Evolutionary conservation across 2,888 invertebrate genomes (phyloP), one percentile per base, ranked within the genome.

Genomic region (Campoplex capitator): DNA sequence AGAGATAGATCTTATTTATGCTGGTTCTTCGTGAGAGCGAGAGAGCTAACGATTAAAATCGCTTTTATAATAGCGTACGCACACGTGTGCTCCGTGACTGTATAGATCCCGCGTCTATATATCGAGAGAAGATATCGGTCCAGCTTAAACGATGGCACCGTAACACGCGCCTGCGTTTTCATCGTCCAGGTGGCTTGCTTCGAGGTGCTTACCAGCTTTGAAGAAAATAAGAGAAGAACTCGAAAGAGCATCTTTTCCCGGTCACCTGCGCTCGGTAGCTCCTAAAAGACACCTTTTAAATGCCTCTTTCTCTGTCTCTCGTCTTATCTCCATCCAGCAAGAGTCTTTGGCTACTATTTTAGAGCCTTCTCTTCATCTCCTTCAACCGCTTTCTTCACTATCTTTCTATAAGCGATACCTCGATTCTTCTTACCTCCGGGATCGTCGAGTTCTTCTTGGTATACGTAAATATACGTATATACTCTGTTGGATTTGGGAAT

Each of bases 1-100:
- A 88, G 86, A 92, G 92, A 93, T 93, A 93, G 92, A 94, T 93
- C 93, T 94, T 94, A 93, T 94, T 94, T 93, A 94, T 93, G 93
- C 90, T 91, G 89, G 89, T 92, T 91, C 90, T 90, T 91, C 83
- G 77, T 79, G 77, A 70, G 73, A 84, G 79, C 79, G 38, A 65
- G 88, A 92, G 32, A 62, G 67, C 93, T 93, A 93, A 93, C 93
- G 93, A 94, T 94, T 92, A 93, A 23, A 92, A 92, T 93, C 91
- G 92, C 81, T 81, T 89, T 82, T 85, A 83, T 82, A 85, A 80
- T 80, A 75, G 38, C 38, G 32, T 62, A 28, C 48, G 16, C 32
- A 35, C 35, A 51, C 38, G 45, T 9, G 13, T 9, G n/a, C 28
- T 48, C 11, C 13, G 32, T 1, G 8, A 18, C 18, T 45, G 45